Base-by-base conservation (phyloP, 2,113 vertebrate species). In the Trichechus manatus region DNA sequence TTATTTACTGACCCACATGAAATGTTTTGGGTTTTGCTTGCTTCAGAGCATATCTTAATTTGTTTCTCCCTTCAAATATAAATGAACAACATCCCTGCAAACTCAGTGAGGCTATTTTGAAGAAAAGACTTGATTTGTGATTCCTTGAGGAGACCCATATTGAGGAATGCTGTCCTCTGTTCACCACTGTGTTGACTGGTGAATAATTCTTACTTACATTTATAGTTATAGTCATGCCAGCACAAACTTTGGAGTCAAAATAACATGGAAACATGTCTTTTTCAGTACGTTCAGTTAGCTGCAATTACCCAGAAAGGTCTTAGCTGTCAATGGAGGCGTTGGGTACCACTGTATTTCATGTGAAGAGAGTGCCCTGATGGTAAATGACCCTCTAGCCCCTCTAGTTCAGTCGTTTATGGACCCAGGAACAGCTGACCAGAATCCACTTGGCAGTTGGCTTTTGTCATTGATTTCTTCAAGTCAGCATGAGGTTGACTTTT, bases 41-140 rank as follows among this genome's bases (percentile, higher is more conserved):
- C 33, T 70, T 59, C 23, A 93, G n/a, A 92, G n/a, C 0, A 9
- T 88, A 59, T 19, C 17, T 15, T 68, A 61, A 42, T 79, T 50
- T 77, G 31, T 92, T 53, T 81, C n/a, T 89, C 19, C 47, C 61
- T 93, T 81, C 44, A 89, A 14, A 66, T 91, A 47, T 72, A 70
- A 89, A 78, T 56, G 29, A 91, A 53, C 25, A 50, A 1, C 7
- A 61, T 79, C 23, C 29, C 19, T 86, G 74, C 33, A 81, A 42
- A 70, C 15, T 15, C 8, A 63, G 0, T 53, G 70, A 70, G 44
- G 36, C n/a, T 53, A 13, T 86, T 56, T 31, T 61, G 29, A 27
- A 78, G 61, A 56, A 7, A 44, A 39, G 47, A 56, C 33, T 91
- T 74, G 15, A 42, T 53, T 33, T 92, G n/a, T 33, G 80, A 36